A percentile compares a stretch with the other conserved stretches of the same genome.
phyloP scores from a whole-genome alignment of 2,888 invertebrate genomes.

The Acrocyrtus sp. region DNA sequence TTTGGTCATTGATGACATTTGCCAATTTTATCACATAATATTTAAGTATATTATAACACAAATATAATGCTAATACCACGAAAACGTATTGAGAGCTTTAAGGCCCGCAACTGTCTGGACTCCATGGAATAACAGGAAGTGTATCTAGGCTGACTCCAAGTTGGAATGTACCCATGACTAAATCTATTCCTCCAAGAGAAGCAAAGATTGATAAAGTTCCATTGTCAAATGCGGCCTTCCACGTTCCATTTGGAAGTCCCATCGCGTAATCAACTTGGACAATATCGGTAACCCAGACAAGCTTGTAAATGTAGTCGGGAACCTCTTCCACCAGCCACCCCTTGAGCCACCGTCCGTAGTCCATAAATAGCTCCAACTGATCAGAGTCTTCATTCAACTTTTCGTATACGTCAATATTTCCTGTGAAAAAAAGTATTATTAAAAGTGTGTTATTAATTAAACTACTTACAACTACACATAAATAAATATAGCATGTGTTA shows the following conservation, averaged over 20 bases:
- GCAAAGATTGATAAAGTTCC: background rate
- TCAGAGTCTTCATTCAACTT: no score
- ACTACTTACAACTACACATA: no score
- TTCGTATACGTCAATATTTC: no score
- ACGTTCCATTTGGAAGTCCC: background rate
- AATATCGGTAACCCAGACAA: constrained; percentile 26
- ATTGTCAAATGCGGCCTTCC: background rate
- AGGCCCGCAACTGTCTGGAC: constrained; percentile 15
- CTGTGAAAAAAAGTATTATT: no score
- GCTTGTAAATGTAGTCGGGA: background rate
- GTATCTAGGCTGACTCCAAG: background rate
- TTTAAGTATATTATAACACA: no score
- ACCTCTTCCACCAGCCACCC: constrained; percentile 17
- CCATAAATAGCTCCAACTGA: no score
- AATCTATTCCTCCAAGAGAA: background rate
- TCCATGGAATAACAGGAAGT: constrained; percentile 8
- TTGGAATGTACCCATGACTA: background rate
- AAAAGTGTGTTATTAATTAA: no score
- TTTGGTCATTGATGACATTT: no score
- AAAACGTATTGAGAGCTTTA: no score
- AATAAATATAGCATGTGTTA: no score
- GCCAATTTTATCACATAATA: no score
- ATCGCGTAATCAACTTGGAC: constrained; percentile 25
- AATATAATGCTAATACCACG: no score
- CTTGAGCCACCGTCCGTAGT: constrained; percentile 14